phyloP scores from a whole-genome alignment of 2,113 vertebrate species.

The Ctenodactylus gundi region DNA sequence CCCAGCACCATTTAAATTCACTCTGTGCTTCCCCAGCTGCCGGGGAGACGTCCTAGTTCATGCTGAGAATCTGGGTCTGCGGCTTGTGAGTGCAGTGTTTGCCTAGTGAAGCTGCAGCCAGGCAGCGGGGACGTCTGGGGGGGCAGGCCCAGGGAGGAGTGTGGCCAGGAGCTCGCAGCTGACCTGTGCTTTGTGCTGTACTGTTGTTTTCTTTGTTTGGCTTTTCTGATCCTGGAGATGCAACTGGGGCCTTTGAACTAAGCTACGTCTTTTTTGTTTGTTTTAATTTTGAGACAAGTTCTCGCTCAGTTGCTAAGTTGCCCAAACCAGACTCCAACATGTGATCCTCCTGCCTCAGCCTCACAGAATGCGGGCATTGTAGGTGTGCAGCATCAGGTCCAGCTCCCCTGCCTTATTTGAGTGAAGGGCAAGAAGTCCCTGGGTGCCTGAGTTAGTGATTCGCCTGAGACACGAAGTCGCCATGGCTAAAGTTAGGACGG shows the following conservation, averaged over 20 bases:
- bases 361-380: too few species aligned
- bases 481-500: too few species aligned
- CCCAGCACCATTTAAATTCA: constrained; percentile 58
- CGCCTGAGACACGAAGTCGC: not conserved
- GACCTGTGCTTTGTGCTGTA: rapidly evolving
- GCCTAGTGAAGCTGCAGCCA: constrained; percentile 15
- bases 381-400: too few species aligned
- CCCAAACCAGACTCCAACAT: too few species aligned
- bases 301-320: too few species aligned
- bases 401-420: not conserved
- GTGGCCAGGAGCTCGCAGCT: rapidly evolving
- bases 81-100: constrained; percentile 58
- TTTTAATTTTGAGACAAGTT: too few species aligned
- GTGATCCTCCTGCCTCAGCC: too few species aligned
- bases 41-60: constrained; percentile 72
- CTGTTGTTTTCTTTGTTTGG: too few species aligned
- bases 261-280: too few species aligned
- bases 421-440: not conserved
- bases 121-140: not conserved
- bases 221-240: too few species aligned
- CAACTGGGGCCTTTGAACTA: too few species aligned
- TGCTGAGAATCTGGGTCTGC: constrained; percentile 82
- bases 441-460: too few species aligned
- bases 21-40: constrained; percentile 37
- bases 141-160: rapidly evolving